These are phyloP conservation scores for Squalus acanthias DNA, from an alignment of 2,797 vertebrate genomes.

Conservation along the genomic window DNA sequence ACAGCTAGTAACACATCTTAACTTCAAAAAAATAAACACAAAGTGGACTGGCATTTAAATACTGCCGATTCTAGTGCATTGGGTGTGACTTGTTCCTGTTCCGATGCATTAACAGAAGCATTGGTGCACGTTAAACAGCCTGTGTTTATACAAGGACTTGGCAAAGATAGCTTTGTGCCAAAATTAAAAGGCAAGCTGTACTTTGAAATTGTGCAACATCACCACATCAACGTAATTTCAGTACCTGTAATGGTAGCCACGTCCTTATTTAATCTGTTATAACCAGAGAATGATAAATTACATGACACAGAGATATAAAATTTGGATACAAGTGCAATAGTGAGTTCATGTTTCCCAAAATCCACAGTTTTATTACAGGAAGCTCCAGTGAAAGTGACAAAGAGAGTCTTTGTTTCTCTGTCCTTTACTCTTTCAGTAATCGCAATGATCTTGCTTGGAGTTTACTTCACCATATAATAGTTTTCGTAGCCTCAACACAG, in stretches of 20 bases:
- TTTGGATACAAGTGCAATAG: background rate
- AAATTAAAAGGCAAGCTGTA: slow-evolving; percentile 8
- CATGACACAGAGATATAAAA: background rate
- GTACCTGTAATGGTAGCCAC: background rate
- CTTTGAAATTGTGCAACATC: background rate
- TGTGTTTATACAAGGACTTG: slow-evolving; percentile 3
- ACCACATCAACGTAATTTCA: background rate
- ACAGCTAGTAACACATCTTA: background rate
- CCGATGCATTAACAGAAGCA: background rate
- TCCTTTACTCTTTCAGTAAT: background rate
- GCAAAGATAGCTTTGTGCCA: slow-evolving; percentile 27
- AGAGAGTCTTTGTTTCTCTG: background rate
- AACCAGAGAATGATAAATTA: background rate
- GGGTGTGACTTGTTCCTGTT: background rate
- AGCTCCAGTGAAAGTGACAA: background rate
- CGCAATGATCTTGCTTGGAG: background rate
- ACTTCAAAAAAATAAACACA: background rate
- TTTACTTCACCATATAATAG: background rate
- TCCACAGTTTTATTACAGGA: background rate
- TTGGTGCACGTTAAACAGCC: slow-evolving; percentile 9
- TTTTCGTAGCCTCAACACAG: background rate
- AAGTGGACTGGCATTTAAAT: background rate
- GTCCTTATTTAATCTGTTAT: slow-evolving; percentile 15
- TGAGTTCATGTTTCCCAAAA: background rate
- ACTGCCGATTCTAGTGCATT: background rate